Percentiles rank a stretch among this genome's conserved stretches.
Evolutionary conservation across 2,113 vertebrate species (phyloP).

Genomic region (Crotophaga sulcirostris): DNA sequence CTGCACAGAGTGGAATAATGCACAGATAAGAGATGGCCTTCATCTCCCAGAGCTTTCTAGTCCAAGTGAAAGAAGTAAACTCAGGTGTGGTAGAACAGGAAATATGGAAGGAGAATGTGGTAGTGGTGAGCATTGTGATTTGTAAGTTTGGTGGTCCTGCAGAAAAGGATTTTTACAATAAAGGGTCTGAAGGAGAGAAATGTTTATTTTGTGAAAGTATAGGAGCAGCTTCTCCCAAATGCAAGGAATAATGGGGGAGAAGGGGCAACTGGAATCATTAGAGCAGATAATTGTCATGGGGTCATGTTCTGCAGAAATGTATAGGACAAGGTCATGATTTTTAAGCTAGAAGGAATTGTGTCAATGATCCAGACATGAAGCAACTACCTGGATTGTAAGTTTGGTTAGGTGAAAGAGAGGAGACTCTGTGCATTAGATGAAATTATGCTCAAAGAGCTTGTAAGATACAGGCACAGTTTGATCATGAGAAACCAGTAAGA

Average conservation of each 20-base stretch:
- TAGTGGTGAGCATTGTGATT: neutral
- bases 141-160: neutral
- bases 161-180: neutral
- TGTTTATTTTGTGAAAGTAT: neutral
- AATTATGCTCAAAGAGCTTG: neutral
- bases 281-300: neutral
- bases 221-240: neutral
- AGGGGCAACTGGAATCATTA: neutral
- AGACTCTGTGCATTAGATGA: neutral
- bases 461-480: neutral
- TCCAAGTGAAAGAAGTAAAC: neutral
- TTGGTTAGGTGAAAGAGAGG: neutral
- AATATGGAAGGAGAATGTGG: neutral
- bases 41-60: neutral
- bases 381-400: neutral
- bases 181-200: neutral
- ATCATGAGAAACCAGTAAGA: neutral
- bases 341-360: neutral
- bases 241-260: neutral
- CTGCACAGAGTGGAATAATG: neutral
- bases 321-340: neutral
- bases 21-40: neutral
- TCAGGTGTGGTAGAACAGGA: neutral
- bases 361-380: neutral
- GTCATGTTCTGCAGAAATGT: neutral